Conservation (phyloP, 2,113 vertebrate genomes). For the Cnemophilus loriae region DNA sequence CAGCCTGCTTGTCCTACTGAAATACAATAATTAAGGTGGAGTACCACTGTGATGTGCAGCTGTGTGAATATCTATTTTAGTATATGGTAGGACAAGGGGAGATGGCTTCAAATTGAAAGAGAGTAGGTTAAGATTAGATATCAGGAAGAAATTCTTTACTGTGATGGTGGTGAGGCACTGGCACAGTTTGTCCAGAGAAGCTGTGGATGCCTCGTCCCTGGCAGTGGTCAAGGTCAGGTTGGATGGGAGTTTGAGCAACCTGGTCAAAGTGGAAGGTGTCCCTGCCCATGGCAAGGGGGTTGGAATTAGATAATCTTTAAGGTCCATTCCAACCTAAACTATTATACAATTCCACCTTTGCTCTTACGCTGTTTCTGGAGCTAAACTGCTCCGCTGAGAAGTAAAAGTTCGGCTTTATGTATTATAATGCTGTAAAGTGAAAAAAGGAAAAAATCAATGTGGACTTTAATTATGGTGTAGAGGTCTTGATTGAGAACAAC, state of each 20-base stretch:
- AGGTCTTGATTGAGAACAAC: background rate
- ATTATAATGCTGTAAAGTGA: background rate
- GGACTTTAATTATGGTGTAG: background rate
- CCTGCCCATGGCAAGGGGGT: background rate
- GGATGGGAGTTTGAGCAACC: background rate
- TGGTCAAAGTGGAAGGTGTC: background rate
- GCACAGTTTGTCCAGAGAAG: background rate
- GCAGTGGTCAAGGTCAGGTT: no score
- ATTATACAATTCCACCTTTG: background rate
- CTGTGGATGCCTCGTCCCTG: background rate
- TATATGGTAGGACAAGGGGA: background rate
- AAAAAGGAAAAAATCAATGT: background rate
- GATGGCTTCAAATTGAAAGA: background rate
- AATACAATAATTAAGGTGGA: background rate
- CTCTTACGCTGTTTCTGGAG: background rate
- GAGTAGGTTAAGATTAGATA: background rate
- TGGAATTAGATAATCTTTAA: background rate
- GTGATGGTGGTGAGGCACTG: background rate
- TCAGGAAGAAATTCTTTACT: background rate
- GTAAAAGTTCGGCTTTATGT: background rate
- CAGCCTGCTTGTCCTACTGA: background rate
- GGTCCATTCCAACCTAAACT: background rate
- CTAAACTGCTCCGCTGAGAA: background rate
- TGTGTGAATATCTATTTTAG: background rate
- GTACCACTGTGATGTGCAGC: background rate